Evolutionary conservation across 2,888 invertebrate species (phyloP), one percentile per base, ranked within the genome.

Genomic region (Schrankia costaestrigalis): DNA sequence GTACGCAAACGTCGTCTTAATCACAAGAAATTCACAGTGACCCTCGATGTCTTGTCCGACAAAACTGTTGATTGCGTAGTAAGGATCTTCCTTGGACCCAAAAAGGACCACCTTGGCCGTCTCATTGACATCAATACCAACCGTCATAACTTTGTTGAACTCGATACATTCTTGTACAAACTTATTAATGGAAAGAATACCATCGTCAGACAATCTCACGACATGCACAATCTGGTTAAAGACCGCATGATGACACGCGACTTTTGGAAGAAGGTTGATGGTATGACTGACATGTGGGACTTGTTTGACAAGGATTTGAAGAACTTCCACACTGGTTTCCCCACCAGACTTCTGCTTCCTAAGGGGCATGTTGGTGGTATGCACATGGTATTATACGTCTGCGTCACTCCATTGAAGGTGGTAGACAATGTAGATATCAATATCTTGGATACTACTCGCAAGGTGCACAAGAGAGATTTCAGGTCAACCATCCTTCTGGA

Each of bases 281-380:
- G 84, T n/a, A 89, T 91, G 26, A 73, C 70, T 9, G 83, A 78
- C 44, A 60, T 79, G 27, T 72, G 67, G 21, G 81, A 84, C 27
- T 26, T 82, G 8, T 47, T 76, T 1, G 15, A 55, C 0, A 82
- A 78, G 49, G 83, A 83, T 38, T 50, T 85, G 27, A 83, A 63
- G 32, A 85, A 86, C 61, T 75, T 83, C 50, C 83, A 92, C 60
- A 92, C 90, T 43, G 92, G 92, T 30, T 93, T 92, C 89, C 94
- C 95, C 1, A 87, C 90, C 13, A 91, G 93, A 54, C 82, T 94
- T 24, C 68, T 94, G 22, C 78, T 95, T 31, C 95, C 95, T 24
- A 93, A 86, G 59, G 95, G 95, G 64, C 90, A 74, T 47, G 76
- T 80, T 31, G 90, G 90, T 39, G 95, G 95, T 31, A 82, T 92